A percentile compares a stretch with the other conserved stretches of the same genome.
Evolutionary conservation across 2,113 vertebrate genomes (phyloP).

Genomic region (Dendropsophus ebraccatus): DNA sequence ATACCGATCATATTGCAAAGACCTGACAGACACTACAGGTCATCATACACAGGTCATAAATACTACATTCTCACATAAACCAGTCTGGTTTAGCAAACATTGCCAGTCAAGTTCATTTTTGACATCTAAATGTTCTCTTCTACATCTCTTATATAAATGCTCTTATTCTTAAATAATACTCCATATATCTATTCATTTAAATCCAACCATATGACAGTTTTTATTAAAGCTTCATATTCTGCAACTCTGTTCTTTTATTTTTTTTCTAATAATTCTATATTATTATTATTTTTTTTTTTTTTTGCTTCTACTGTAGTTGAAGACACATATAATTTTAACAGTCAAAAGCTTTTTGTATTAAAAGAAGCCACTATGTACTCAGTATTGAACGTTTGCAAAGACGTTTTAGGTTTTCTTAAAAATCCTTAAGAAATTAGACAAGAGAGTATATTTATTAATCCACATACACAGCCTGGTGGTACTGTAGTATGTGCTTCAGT

Average conservation of each 20-base stretch:
- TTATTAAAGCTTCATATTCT: constrained; percentile 50
- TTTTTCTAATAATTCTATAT: background rate
- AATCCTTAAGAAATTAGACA: background rate
- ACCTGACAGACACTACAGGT: background rate
- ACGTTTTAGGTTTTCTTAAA: background rate
- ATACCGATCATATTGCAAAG: too few species aligned
- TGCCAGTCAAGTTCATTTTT: constrained; percentile 5
- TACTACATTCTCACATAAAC: background rate
- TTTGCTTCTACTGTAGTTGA: background rate
- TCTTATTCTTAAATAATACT: background rate
- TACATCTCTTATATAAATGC: constrained; percentile 10
- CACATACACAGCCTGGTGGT: too few species aligned
- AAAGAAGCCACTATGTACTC: background rate
- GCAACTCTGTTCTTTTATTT: constrained; percentile 14
- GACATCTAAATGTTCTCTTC: background rate
- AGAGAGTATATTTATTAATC: background rate
- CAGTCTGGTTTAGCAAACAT: background rate
- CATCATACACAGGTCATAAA: background rate
- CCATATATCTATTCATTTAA: constrained; percentile 6
- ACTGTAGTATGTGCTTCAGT: too few species aligned
- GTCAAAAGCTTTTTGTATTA: background rate
- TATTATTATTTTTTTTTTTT: background rate
- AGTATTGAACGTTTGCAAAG: background rate
- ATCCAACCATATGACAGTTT: constrained; percentile 26
- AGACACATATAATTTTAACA: constrained; percentile 42